A percentile compares a stretch with the other conserved stretches of the same genome.
These are phyloP conservation scores for Oxycera nigricornis DNA, from an alignment of 2,888 invertebrate species.

Conservation along the genomic window DNA sequence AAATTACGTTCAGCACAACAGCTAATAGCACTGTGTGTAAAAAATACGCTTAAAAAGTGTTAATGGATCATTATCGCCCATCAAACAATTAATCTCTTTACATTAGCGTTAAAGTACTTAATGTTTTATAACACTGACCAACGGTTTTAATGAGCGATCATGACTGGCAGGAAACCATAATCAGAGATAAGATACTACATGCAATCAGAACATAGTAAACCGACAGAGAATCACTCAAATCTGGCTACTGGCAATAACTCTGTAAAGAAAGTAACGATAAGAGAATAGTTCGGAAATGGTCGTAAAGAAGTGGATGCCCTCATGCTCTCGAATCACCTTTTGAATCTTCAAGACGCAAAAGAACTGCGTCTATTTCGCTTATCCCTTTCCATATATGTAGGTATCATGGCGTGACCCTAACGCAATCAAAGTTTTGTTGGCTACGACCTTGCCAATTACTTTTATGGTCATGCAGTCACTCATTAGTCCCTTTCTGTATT, in stretches of 20 bases:
- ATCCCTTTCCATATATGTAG: too few relatives aligned
- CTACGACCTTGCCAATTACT: too few relatives aligned
- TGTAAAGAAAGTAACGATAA: neutral
- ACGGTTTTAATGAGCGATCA: slow-evolving; percentile 29
- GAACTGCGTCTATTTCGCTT: too few relatives aligned
- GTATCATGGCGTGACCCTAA: too few relatives aligned
- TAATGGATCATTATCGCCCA: slow-evolving; percentile 31
- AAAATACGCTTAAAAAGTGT: slow-evolving; percentile 32
- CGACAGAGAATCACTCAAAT: neutral
- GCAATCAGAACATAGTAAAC: neutral
- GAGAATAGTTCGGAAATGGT: neutral
- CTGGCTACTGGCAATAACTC: neutral
- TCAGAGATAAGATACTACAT: slow-evolving; percentile 1
- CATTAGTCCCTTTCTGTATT: too few relatives aligned
- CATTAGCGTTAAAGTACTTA: slow-evolving; percentile 38
- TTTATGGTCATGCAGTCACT: too few relatives aligned
- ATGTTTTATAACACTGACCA: slow-evolving; percentile 26
- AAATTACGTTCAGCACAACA: neutral
- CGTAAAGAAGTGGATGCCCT: too few relatives aligned
- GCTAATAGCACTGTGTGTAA: slow-evolving; percentile 16
- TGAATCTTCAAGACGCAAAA: too few relatives aligned
- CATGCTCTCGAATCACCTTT: too few relatives aligned
- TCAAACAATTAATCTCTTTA: slow-evolving; percentile 37
- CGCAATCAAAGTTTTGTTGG: too few relatives aligned
- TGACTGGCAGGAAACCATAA: slow-evolving; percentile 27